phyloP scores from a whole-genome alignment of 2,888 invertebrate genomes.

The Eurytoma adleriae region DNA sequence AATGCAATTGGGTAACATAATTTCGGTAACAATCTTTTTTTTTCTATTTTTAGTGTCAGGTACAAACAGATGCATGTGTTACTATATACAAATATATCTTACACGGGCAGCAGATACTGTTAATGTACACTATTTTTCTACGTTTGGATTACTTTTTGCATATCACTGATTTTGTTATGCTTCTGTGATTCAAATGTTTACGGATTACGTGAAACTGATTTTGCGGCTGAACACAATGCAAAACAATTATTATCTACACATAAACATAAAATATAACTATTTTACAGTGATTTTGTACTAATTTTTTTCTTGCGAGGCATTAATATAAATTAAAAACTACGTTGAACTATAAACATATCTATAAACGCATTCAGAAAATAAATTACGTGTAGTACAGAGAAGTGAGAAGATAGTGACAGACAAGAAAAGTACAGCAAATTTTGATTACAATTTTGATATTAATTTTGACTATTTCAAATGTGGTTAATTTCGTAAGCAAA shows the following conservation, averaged over 20 bases:
- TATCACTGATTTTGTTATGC: conserved; percentile 7
- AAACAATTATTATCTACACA: conserved; percentile 27
- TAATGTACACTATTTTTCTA: conserved; percentile 45
- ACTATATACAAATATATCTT: conserved; percentile 54
- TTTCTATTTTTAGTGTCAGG: conserved; percentile 34
- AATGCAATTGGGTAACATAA: conserved; percentile 29
- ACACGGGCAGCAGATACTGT: conserved; percentile 36
- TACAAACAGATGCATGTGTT: conserved; percentile 47
- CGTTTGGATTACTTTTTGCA: conserved; percentile 31
- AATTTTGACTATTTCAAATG: conserved; percentile 53
- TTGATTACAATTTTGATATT: conserved; percentile 44
- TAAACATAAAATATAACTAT: conserved; percentile 35
- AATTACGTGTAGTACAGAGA: conserved; percentile 16
- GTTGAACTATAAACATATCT: conserved; percentile 26
- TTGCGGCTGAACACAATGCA: conserved; percentile 19
- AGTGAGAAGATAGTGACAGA: conserved; percentile 24
- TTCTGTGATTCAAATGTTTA: conserved; percentile 15
- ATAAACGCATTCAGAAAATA: conserved; percentile 15
- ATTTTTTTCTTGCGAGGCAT: conserved; percentile 45
- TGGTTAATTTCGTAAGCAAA: conserved; percentile 26
- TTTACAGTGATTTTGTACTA: conserved; percentile 41
- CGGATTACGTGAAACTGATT: conserved; percentile 8
- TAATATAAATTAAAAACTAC: conserved; percentile 45
- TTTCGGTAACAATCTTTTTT: conserved; percentile 39
- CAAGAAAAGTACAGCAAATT: conserved; percentile 49